phyloP scores from a whole-genome alignment of 2,113 vertebrate species.

The Isurus oxyrinchus region DNA sequence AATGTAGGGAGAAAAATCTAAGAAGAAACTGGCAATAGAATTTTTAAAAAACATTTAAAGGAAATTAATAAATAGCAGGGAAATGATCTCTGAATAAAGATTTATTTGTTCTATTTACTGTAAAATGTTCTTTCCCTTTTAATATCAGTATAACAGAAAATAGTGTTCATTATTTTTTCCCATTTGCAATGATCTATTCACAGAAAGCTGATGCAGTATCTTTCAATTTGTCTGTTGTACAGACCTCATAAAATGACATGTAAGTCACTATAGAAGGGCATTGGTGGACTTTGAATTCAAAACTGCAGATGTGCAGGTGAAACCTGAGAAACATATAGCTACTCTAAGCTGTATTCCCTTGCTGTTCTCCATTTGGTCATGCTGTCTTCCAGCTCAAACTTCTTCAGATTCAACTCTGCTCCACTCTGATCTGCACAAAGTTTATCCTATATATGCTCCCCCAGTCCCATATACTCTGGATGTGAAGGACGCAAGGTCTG shows the following conservation, averaged over 20 bases:
- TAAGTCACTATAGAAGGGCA: background rate
- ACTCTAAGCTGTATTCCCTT: background rate
- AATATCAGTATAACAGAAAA: background rate
- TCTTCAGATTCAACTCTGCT: background rate
- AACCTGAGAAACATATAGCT: background rate
- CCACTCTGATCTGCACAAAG: background rate
- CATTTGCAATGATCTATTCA: background rate
- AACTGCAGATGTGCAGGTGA: background rate
- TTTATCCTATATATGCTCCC: background rate
- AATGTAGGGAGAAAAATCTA: background rate
- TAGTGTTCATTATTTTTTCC: background rate
- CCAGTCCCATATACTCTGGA: background rate
- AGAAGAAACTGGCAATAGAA: background rate
- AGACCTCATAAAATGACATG: background rate
- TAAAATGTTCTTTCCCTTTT: background rate
- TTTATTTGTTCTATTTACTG: background rate
- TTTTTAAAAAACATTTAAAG: background rate
- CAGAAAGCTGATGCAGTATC: background rate
- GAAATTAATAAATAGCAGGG: background rate
- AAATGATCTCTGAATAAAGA: background rate
- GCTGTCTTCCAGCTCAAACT: background rate
- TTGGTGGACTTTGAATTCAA: background rate
- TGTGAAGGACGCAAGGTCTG: background rate
- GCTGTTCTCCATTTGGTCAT: background rate
- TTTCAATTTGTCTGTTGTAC: background rate